Base-by-base conservation (phyloP, 2,797 vertebrate genomes). In the Hoplostethus mediterraneus region DNA sequence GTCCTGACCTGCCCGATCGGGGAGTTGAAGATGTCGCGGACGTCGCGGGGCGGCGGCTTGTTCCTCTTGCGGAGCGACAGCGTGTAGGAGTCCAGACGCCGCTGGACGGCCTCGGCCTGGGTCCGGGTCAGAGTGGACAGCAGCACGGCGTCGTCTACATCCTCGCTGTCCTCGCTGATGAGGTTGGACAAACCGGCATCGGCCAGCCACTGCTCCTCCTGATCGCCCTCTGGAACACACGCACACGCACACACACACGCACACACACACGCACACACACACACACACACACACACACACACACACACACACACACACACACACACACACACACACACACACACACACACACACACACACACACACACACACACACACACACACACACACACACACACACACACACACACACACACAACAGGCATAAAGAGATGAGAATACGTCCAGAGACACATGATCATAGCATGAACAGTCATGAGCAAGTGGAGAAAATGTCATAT, bases 71-170 rank as follows among this genome's bases (percentile, higher is more conserved):
- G 90, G 1, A 95, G 93, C 0, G 96, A 96, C 3, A 94, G 85
- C 0, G 94, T 94, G 81, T 95, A 97, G 68, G 95, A 95, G 47
- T 97, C 94, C 48, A 97, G 38, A 1, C 96, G 87, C 0, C 96
- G 93, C 85, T 97, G 94, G 52, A 97, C 96, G 0, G 96, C 95
- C 0, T 95, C 94, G 0, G 95, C 94, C 90, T 97, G 97, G 0
- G 96, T 97, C 79, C 88, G 91, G 14, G 96, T 98, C 73, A 97
- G 91, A 4, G 97, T 98, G 71, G 96, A 97, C 67, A 97, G 92
- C 84, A 98, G 91, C 58, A 94, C 80, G 0, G 87, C 86, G 4
- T 96, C 95, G 73, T 95, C 95, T 4, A 91, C 90, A 54, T 96
- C 95, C 67, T 95, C 95, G 0, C 87, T 80, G 44, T 95, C 94